Percentiles rank a stretch among this genome's conserved stretches.
Conservation (phyloP, 2,888 invertebrate species). For the Oasisia sp. region DNA sequence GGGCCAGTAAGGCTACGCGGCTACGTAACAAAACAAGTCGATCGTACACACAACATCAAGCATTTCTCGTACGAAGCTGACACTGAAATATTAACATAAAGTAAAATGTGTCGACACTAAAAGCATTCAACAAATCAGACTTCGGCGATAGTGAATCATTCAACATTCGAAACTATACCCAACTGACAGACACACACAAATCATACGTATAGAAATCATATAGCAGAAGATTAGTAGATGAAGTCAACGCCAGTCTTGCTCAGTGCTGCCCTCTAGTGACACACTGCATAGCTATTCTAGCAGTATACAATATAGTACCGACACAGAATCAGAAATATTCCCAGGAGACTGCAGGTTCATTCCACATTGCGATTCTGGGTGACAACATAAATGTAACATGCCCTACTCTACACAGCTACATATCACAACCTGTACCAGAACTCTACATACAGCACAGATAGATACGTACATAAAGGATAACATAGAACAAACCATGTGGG, state of each 20-base stretch:
- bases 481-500: not conserved
- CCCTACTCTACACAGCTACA: not conserved
- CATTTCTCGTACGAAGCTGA: not conserved
- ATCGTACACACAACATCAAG: not conserved
- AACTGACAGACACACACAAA: not conserved
- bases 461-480: not conserved
- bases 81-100: not conserved
- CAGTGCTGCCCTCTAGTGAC: not conserved
- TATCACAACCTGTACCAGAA: not conserved
- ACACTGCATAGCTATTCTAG: not conserved
- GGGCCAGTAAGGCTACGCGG: not conserved
- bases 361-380: not conserved
- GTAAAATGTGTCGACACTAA: not conserved
- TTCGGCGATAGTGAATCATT: not conserved
- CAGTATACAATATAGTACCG: not conserved
- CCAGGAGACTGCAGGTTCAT: not conserved
- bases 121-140: not conserved
- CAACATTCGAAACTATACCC: not conserved
- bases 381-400: not conserved
- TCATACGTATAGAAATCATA: not conserved
- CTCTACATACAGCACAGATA: not conserved
- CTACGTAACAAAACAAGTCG: not conserved
- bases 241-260: not conserved
- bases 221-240: slow-evolving; percentile 1
- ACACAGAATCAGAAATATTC: not conserved